phyloP scores from a whole-genome alignment of 2,888 invertebrate genomes.

The Ennomos quercinarius region DNA sequence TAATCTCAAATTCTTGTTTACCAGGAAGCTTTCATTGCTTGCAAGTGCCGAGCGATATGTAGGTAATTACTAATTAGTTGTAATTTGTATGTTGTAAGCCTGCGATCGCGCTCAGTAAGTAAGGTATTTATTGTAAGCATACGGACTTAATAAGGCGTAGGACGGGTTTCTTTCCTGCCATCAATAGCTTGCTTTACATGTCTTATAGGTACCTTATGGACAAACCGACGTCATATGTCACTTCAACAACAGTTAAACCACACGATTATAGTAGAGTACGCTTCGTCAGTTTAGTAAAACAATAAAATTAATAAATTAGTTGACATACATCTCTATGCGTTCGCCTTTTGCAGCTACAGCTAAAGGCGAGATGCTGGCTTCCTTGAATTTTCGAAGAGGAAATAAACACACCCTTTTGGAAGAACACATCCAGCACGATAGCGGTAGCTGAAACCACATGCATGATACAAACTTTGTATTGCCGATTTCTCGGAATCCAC shows the following conservation, averaged over 20 bases:
- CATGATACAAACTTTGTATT: conserved; percentile 11
- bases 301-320: too few species aligned
- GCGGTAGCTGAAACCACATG: conserved; percentile 10
- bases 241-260: conserved; percentile 3
- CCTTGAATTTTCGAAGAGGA: conserved; percentile 13
- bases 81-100: conserved; percentile 55
- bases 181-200: conserved; percentile 31
- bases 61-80: conserved; percentile 49
- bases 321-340: conserved; percentile 13
- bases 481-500: conserved; percentile 16
- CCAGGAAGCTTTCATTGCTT: conserved; percentile 69
- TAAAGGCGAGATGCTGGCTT: conserved; percentile 1
- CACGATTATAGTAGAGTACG: conserved; percentile 4
- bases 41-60: conserved; percentile 50
- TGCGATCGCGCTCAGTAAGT: conserved; percentile 21
- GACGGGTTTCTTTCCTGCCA: conserved; percentile 35
- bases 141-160: conserved; percentile 28
- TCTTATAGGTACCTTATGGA: conserved; percentile 11
- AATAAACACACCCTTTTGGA: conserved; percentile 16
- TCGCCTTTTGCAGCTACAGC: conserved; percentile 4
- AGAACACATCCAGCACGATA: conserved; percentile 7
- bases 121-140: conserved; percentile 27
- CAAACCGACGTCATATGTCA: conserved; percentile 16
- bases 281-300: conserved; percentile 14
- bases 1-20: conserved; percentile 56